Base-by-base conservation (phyloP, 2,113 vertebrate genomes). In the Paramisgurnus dabryanus region DNA sequence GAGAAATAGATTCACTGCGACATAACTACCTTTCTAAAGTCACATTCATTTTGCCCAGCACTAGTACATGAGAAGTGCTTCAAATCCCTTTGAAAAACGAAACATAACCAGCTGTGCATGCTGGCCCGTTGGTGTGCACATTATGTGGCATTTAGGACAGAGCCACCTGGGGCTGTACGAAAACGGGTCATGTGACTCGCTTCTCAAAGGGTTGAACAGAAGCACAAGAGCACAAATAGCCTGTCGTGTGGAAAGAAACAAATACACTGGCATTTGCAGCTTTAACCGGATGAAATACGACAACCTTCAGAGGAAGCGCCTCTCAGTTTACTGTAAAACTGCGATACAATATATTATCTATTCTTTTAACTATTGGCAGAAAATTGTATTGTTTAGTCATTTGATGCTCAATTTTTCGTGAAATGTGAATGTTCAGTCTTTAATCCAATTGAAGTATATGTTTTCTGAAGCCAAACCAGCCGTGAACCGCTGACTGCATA, bases 271-370 rank as follows among this genome's bases (percentile, higher is more conserved):
- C 85, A 81, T 34, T 76, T 22, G 74, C 89, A 92, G 90, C 91
- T 90, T 94, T 94, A 93, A 93, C 90, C 22, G 90, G 86, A 87
- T 92, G 91, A 92, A 92, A 90, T 81, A 80, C 88, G 90, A 93
- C 93, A 91, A 92, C 90, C 89, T 74, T 76, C 17, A 67, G 55
- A 41, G 58, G 66, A 72, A 57, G 15, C 27, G 5, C 13, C n/a
- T 18, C 7, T 7, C 27, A 34, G 27, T 34, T 34, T 34, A 34
- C 27, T 34, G 27, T 34, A 34, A 34, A 34, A 34, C 27, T 34
- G 27, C 2, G 27, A 34, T 34, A 34, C 27, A 34, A 15, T 53
- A 4, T 53, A 53, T 15, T 53, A 11, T 4, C 9, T 9, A 3
- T 50, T 50, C 12, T 50, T 50, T 9, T 12, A 15, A 53, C 49